Percentiles rank a stretch among this genome's conserved stretches.
These are phyloP conservation scores for Tamias sibiricus DNA, from an alignment of 2,113 vertebrate genomes.

Conservation along the genomic window DNA sequence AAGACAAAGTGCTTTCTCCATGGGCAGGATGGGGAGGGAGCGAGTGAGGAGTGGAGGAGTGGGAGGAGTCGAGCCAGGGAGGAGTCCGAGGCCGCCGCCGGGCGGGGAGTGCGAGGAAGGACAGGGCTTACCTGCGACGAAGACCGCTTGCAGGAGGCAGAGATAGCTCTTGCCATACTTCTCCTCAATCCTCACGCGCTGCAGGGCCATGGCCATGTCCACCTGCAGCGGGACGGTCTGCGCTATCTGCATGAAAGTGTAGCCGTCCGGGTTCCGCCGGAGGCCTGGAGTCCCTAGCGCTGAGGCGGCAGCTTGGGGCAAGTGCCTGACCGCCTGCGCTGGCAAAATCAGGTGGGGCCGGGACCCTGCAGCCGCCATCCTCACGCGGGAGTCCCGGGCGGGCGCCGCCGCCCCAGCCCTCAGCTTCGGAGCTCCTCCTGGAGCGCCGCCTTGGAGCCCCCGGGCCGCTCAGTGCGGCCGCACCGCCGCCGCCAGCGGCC, in stretches of 20 bases:
- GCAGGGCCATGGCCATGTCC: slow-evolving; percentile 78
- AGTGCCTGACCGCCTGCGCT: rapidly evolving
- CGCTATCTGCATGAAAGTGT: background rate
- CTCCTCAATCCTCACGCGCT: slow-evolving; percentile 81
- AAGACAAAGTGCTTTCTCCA: background rate
- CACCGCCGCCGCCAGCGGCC: background rate
- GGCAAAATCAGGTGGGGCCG: background rate
- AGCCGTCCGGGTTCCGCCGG: background rate
- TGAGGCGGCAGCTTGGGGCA: background rate
- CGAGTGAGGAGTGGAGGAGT: background rate
- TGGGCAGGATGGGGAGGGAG: background rate
- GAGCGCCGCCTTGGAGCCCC: background rate
- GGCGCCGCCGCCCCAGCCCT: background rate
- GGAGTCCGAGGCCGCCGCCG: background rate
- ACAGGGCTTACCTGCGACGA: slow-evolving; percentile 88
- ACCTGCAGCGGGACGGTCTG: slow-evolving; percentile 43
- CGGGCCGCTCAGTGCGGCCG: background rate
- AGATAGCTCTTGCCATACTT: slow-evolving; percentile 91
- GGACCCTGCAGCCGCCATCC: background rate
- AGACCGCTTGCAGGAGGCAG: slow-evolving; percentile 89
- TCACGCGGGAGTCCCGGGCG: background rate
- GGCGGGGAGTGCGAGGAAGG: background rate
- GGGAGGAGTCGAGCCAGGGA: rapidly evolving
- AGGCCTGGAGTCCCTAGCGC: background rate
- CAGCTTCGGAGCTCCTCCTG: background rate